Evolutionary conservation across 2,888 invertebrate species (phyloP).

Genomic region (Erebia epiphron): DNA sequence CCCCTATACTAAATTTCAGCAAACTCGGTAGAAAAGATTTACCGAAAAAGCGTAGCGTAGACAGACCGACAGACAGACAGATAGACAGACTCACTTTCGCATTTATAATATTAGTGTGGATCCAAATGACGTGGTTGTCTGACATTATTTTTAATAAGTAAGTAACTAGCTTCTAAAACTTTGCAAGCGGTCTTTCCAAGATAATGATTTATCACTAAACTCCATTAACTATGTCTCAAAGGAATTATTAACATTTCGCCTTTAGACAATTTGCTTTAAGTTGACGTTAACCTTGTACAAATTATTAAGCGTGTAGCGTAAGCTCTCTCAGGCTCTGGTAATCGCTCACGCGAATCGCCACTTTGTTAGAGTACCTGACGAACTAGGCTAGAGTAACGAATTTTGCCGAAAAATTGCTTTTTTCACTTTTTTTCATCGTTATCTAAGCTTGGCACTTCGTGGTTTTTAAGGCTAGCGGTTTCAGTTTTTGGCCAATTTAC

Average conservation of each 20-base stretch:
- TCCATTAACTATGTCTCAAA: not conserved
- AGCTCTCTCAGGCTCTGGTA: constrained; percentile 49
- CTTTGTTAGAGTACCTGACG: constrained; percentile 45
- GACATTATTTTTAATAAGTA: too few relatives aligned
- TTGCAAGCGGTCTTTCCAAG: not conserved
- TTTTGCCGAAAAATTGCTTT: constrained; percentile 23
- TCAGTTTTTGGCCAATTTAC: not conserved
- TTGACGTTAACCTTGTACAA: constrained; percentile 32
- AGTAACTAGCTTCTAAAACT: not conserved
- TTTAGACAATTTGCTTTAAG: constrained; percentile 20
- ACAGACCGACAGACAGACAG: too few relatives aligned
- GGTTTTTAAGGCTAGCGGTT: not conserved
- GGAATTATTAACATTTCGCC: constrained; percentile 13
- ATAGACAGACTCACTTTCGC: too few relatives aligned
- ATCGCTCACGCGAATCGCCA: constrained; percentile 66
- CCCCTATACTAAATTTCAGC: too few relatives aligned
- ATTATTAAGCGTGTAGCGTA: constrained; percentile 46
- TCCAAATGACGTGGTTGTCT: too few relatives aligned
- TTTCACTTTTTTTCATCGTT: constrained; percentile 24
- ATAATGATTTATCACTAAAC: not conserved
- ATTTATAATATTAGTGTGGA: too few relatives aligned
- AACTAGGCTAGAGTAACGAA: constrained; percentile 46
- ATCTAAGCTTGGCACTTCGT: not conserved
- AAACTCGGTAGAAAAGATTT: too few relatives aligned
- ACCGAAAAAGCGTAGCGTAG: too few relatives aligned